Evolutionary conservation across 1,140 invertebrate species (phyloP).

Genomic region (Luehdorfia chinensis): DNA sequence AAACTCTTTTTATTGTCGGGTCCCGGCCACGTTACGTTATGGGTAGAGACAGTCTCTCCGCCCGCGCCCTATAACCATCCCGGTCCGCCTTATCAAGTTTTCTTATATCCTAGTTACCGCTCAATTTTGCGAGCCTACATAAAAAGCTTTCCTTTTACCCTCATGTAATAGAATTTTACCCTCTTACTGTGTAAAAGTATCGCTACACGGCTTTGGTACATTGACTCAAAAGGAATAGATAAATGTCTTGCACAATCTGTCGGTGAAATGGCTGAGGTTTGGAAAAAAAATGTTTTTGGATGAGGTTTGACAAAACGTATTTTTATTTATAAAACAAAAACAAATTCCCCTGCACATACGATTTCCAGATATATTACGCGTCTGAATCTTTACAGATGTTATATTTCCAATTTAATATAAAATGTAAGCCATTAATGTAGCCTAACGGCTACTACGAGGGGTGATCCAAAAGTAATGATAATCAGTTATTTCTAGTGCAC

Average conservation of each 20-base stretch:
- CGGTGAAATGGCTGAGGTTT: background rate
- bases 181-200: conserved; percentile 12
- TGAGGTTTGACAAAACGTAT: no score
- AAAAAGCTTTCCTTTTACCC: conserved; percentile 41
- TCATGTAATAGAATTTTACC: conserved; percentile 42
- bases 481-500: no score
- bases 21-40: conserved; percentile 56
- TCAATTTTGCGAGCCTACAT: conserved; percentile 57
- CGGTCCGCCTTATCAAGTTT: conserved; percentile 60
- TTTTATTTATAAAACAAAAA: no score
- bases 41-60: no score
- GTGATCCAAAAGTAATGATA: no score
- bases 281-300: no score
- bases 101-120: conserved; percentile 66
- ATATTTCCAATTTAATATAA: no score
- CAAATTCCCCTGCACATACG: no score
- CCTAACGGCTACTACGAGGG: no score
- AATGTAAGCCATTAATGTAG: no score
- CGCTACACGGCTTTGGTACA: conserved; percentile 3
- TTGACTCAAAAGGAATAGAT: conserved; percentile 5
- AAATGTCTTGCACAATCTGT: conserved; percentile 8
- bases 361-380: no score
- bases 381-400: no score
- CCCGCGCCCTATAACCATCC: conserved; percentile 21
- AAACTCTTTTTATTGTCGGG: conserved; percentile 70